Evolutionary conservation across 2,888 invertebrate species (phyloP).

Genomic region (Tuberolachnus salignus): DNA sequence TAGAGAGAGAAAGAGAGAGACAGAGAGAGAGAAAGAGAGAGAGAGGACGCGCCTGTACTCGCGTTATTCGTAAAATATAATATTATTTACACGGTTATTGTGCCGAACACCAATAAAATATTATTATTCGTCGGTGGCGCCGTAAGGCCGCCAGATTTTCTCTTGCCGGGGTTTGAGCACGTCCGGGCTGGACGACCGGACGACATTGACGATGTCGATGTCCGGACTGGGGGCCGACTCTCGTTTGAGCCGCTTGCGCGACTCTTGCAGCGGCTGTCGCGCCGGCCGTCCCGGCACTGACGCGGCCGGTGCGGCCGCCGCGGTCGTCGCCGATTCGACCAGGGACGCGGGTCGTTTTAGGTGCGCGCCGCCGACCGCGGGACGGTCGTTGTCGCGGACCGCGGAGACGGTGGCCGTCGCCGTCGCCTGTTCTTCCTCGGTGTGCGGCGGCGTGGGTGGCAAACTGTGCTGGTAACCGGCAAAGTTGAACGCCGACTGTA

Average conservation of each 20-base stretch:
- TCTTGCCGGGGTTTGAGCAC: constrained; percentile 47
- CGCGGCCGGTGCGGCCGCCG: not conserved
- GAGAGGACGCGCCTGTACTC: no score
- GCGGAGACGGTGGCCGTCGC: not conserved
- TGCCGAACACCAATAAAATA: not conserved
- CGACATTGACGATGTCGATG: constrained; percentile 51
- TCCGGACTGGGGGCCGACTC: constrained; percentile 30
- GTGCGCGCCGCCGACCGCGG: not conserved
- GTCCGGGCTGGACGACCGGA: constrained; percentile 47
- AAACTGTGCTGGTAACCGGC: constrained; percentile 32
- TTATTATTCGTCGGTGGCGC: constrained; percentile 43
- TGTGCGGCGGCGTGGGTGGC: constrained; percentile 44
- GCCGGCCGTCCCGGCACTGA: not conserved
- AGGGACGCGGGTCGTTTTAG: not conserved
- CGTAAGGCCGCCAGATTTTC: constrained; percentile 54
- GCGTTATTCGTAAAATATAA: not conserved
- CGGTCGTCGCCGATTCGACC: not conserved
- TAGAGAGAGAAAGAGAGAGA: not conserved
- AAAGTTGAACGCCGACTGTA: constrained; percentile 46
- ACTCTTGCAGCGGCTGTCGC: not conserved
- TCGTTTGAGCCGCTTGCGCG: constrained; percentile 25
- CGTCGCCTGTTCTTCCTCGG: constrained; percentile 27
- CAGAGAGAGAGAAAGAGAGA: not conserved
- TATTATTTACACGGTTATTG: not conserved
- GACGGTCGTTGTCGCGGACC: not conserved